Evolutionary conservation across 2,113 vertebrate species (phyloP).

Genomic region (Nothobranchius kuhntae): DNA sequence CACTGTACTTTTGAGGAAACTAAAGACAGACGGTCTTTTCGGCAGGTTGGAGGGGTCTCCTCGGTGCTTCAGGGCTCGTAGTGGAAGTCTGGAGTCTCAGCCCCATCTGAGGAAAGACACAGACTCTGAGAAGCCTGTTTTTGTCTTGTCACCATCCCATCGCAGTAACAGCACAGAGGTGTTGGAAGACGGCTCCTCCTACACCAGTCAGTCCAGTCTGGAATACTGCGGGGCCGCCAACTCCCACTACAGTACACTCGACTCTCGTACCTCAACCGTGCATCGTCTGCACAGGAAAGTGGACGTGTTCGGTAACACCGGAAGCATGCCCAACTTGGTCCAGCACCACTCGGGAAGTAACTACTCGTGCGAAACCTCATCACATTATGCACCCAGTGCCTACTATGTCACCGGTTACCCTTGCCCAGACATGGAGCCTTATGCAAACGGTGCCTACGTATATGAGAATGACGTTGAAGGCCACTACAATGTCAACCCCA

Average conservation of each 20-base stretch:
- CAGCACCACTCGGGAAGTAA: constrained; percentile 81
- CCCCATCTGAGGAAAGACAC: constrained; percentile 79
- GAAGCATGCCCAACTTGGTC: constrained; percentile 96
- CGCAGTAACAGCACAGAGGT: constrained; percentile 91
- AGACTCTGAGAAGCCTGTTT: constrained; percentile 81
- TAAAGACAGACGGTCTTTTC: constrained; percentile 11
- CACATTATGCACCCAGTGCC: constrained; percentile 82
- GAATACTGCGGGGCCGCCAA: constrained; percentile 82
- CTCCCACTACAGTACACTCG: constrained; percentile 82
- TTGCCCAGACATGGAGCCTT: constrained; percentile 82
- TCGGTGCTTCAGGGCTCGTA: constrained; percentile 87
- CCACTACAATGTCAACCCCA: constrained; percentile 93
- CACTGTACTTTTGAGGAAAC: neutral
- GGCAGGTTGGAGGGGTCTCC: constrained; percentile 84
- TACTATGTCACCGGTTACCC: constrained; percentile 86
- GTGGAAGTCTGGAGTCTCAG: constrained; percentile 92
- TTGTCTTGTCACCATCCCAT: constrained; percentile 85
- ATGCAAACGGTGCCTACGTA: constrained; percentile 81
- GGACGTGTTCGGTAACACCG: constrained; percentile 84
- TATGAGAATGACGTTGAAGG: constrained; percentile 93
- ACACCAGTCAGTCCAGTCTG: constrained; percentile 91
- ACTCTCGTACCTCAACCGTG: constrained; percentile 75
- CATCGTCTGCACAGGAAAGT: constrained; percentile 86
- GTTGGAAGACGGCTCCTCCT: constrained; percentile 91
- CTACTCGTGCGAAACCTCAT: constrained; percentile 78